These are phyloP conservation scores for Manduca sexta DNA, from an alignment of 1,140 invertebrate genomes.

Conservation along the genomic window DNA sequence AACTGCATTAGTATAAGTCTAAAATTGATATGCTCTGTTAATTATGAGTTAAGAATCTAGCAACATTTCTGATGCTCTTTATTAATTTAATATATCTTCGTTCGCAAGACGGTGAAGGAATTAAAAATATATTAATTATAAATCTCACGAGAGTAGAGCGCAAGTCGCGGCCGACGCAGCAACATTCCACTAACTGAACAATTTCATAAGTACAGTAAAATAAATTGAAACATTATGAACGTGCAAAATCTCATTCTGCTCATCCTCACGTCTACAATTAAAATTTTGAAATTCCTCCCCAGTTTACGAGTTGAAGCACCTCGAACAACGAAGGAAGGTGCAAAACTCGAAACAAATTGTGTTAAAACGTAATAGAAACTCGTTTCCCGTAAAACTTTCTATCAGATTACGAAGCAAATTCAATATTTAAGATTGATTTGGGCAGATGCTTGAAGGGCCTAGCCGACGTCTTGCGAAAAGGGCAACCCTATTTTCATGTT, in stretches of 20 bases:
- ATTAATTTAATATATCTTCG: too few relatives aligned
- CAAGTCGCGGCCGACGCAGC: not conserved
- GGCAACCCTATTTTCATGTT: slow-evolving; percentile 7
- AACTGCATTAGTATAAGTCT: too few relatives aligned
- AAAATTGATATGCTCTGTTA: too few relatives aligned
- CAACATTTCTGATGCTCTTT: too few relatives aligned
- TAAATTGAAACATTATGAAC: slow-evolving; percentile 14
- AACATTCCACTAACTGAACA: slow-evolving; percentile 2
- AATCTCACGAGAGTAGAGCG: not conserved
- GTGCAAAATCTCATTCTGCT: slow-evolving; percentile 18
- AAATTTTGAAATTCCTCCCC: slow-evolving; percentile 41
- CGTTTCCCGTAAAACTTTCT: slow-evolving; percentile 63
- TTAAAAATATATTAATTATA: too few relatives aligned
- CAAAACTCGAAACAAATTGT: slow-evolving; percentile 67
- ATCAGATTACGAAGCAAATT: slow-evolving; percentile 69
- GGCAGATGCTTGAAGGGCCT: slow-evolving; percentile 54
- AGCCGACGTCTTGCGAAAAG: slow-evolving; percentile 25
- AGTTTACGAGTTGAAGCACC: slow-evolving; percentile 37
- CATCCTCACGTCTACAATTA: slow-evolving; percentile 39
- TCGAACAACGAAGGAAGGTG: slow-evolving; percentile 43
- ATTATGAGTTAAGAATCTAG: too few relatives aligned
- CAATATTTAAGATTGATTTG: slow-evolving; percentile 73
- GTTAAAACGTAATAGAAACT: slow-evolving; percentile 69
- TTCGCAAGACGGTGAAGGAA: too few relatives aligned
- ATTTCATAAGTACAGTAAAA: slow-evolving; percentile 1